Base-by-base conservation (phyloP, 2,888 invertebrate genomes). In the Drosophila colorata region DNA sequence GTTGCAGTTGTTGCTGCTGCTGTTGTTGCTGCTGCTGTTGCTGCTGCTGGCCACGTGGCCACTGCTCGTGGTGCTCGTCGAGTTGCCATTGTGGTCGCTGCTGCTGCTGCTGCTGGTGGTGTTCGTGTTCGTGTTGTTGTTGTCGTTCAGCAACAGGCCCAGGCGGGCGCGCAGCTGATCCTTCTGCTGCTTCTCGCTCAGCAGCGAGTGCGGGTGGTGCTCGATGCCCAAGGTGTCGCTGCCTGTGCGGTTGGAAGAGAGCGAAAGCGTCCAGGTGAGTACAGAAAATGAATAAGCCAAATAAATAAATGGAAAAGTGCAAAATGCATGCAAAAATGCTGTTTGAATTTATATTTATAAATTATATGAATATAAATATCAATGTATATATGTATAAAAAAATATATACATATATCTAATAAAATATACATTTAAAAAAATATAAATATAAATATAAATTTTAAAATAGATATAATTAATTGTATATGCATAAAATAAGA, bases 111-210 rank as follows among this genome's bases (percentile, higher is more conserved):
- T 79, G 67, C 87, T 87, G 13, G 16, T 56, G 4, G 38, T 57
- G 5, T 20, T 57, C 1, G 14, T 61, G 4, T 31, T 61, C 4
- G 1, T 63, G 51, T 82, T 90, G 37, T 71, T 89, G 55, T 79
- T 83, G 48, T 84, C 89, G 31, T 77, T 88, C 11, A 90, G 69
- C 49, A 91, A 60, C 23, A 91, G 77, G n/a, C 91, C 91, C 31
- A 91, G 80, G 0, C 91, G 90, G 7, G 91, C 89, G 2, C 91
- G 90, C 14, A 92, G 75, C 49, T 91, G 92, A 58, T 91, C 91
- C 74, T 92, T 91, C 60, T 91, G 88, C 59, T 87, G 91, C 57
- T 91, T 92, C 43, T 90, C 90, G 23, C 68, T 81, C 49, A 81
- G 37, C 9, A 85, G 75, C 16, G 84, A 76, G 4, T 74, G 67